Percentiles rank a stretch among this genome's conserved stretches.
These are phyloP conservation scores for Iguana delicatissima DNA, from an alignment of 2,797 vertebrate genomes.

Conservation along the genomic window DNA sequence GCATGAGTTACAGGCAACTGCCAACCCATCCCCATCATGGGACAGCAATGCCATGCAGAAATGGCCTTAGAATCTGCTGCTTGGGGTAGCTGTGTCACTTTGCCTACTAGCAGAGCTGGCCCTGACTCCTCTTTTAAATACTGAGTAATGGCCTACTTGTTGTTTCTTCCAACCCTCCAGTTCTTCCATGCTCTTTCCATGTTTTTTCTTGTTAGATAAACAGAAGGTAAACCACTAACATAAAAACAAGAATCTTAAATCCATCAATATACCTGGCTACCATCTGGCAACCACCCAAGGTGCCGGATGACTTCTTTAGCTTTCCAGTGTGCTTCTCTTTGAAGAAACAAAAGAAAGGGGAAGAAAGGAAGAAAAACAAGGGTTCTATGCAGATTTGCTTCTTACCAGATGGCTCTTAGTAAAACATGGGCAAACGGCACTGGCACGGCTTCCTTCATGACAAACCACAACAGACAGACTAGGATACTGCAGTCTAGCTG, in stretches of 20 bases:
- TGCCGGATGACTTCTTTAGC: slow-evolving; percentile 83
- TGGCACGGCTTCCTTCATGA: slow-evolving; percentile 77
- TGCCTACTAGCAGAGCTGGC: not conserved
- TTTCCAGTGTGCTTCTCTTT: slow-evolving; percentile 76
- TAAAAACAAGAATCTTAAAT: slow-evolving; percentile 82
- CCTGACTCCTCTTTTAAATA: slow-evolving; percentile 52
- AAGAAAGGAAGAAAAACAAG: slow-evolving; percentile 75
- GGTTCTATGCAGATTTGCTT: slow-evolving; percentile 83
- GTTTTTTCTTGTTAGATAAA: slow-evolving; percentile 73
- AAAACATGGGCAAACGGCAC: slow-evolving; percentile 82
- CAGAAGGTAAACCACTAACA: slow-evolving; percentile 77
- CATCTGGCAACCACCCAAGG: slow-evolving; percentile 81
- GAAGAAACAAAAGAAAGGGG: not conserved
- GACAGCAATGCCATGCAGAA: no score
- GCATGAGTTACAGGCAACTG: no score
- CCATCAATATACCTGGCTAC: slow-evolving; percentile 84
- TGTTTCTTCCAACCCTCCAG: slow-evolving; percentile 24
- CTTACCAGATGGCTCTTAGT: slow-evolving; percentile 82
- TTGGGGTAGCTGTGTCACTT: not conserved
- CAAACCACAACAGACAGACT: slow-evolving; percentile 78
- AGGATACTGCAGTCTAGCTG: slow-evolving; percentile 63
- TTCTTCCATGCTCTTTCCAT: slow-evolving; percentile 62
- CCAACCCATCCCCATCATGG: no score
- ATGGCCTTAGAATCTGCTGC: not conserved
- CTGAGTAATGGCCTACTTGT: slow-evolving; percentile 61